Evolutionary conservation across 1,140 invertebrate genomes (phyloP).

Genomic region (Ptiloglossa arizonensis): DNA sequence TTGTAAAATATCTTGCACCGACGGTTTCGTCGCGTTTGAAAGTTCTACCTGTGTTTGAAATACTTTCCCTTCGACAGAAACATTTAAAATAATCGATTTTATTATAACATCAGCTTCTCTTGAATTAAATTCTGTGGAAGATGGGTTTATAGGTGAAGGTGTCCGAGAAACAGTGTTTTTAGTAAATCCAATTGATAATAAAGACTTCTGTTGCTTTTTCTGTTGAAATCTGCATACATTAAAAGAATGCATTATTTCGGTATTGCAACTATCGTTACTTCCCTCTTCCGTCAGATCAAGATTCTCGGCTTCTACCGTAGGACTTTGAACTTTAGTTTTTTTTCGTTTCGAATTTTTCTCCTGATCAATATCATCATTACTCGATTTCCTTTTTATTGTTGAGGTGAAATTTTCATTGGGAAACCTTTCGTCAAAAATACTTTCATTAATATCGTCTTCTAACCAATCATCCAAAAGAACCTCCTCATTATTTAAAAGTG

Average conservation of each 20-base stretch:
- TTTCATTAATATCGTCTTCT: slow-evolving; percentile 76
- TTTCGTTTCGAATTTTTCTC: slow-evolving; percentile 55
- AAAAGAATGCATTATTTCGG: slow-evolving; percentile 19
- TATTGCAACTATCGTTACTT: slow-evolving; percentile 48
- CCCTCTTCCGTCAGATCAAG: slow-evolving; percentile 11
- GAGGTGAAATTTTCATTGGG: slow-evolving; percentile 17
- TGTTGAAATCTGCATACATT: slow-evolving; percentile 8
- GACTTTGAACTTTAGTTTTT: background rate
- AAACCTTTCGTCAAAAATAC: slow-evolving; percentile 24
- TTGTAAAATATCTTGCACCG: slow-evolving; percentile 51
- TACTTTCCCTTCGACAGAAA: slow-evolving; percentile 63
- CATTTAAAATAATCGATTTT: slow-evolving; percentile 57
- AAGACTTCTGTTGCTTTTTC: slow-evolving; percentile 61
- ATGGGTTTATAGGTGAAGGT: slow-evolving; percentile 58
- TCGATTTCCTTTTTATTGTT: slow-evolving; percentile 47
- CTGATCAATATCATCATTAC: slow-evolving; percentile 1
- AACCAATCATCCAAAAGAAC: slow-evolving; percentile 79
- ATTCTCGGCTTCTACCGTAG: background rate
- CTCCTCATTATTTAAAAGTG: slow-evolving; percentile 77
- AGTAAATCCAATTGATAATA: slow-evolving; percentile 69
- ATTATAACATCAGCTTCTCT: background rate
- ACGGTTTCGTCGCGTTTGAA: slow-evolving; percentile 57
- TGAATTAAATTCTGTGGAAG: background rate
- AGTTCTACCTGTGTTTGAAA: slow-evolving; percentile 67
- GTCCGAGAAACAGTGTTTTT: slow-evolving; percentile 54